A percentile compares a stretch with the other conserved stretches of the same genome.
phyloP scores from a whole-genome alignment of 92 coral and sea anemone genomes.

The Zoanthus sociatus region DNA sequence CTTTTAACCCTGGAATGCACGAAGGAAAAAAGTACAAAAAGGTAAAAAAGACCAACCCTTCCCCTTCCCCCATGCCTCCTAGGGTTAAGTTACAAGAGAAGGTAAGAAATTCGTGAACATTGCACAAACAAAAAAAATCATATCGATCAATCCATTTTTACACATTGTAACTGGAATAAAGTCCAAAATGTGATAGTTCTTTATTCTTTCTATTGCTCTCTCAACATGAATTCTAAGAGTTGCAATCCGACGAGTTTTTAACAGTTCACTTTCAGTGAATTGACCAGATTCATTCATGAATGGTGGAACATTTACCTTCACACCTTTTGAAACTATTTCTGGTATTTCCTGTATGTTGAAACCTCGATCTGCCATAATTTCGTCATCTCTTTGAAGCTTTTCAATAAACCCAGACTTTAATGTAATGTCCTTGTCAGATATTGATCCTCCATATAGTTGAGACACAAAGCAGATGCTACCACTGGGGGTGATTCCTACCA shows the following conservation, averaged over 20 bases:
- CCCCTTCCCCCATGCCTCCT: no score
- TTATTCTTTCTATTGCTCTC: not conserved
- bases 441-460: constrained; percentile 48
- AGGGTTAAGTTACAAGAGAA: constrained; percentile 2
- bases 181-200: constrained; percentile 3
- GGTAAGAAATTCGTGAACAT: not conserved
- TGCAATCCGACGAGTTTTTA: constrained; percentile 50
- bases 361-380: constrained; percentile 60
- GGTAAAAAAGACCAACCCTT: no score
- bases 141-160: constrained; percentile 29
- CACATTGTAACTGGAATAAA: constrained; percentile 9
- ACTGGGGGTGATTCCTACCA: constrained; percentile 52
- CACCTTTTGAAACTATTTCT: constrained; percentile 30
- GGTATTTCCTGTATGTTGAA: constrained; percentile 31
- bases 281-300: constrained; percentile 53
- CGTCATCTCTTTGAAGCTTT: constrained; percentile 49
- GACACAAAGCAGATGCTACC: constrained; percentile 48
- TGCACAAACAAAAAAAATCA: not conserved
- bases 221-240: constrained; percentile 10
- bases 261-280: constrained; percentile 51
- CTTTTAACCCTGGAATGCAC: not conserved
- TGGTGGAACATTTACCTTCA: constrained; percentile 3
- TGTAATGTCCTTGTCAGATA: constrained; percentile 51
- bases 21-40: no score
- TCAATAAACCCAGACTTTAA: constrained; percentile 46